Conservation (phyloP, 2,113 vertebrate species). For the Colistium nudipinnis region DNA sequence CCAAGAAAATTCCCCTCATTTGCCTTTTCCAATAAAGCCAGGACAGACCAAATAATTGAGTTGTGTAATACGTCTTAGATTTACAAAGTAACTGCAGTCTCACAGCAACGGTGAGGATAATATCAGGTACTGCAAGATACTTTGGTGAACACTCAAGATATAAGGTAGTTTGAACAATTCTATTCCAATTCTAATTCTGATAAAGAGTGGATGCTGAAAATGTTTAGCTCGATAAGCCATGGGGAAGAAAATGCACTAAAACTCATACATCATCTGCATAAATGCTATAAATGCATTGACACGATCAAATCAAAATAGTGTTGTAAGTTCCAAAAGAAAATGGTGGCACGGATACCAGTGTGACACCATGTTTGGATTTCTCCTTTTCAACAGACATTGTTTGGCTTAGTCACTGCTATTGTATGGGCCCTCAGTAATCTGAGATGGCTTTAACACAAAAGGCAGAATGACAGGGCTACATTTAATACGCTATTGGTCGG, state of each 20-base stretch:
- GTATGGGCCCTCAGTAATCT: background rate
- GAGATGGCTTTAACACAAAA: constrained; percentile 76
- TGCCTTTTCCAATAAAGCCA: constrained; percentile 77
- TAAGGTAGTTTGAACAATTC: background rate
- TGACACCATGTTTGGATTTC: background rate
- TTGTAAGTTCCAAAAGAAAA: background rate
- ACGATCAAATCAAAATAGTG: too few relatives aligned
- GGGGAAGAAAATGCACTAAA: too few relatives aligned
- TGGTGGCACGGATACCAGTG: background rate
- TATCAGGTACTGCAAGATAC: too few relatives aligned
- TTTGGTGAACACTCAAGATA: background rate
- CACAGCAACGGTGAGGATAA: too few relatives aligned
- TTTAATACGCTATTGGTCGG: constrained; percentile 52
- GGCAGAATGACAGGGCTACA: constrained; percentile 66
- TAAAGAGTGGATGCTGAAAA: too few relatives aligned
- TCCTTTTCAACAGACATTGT: background rate
- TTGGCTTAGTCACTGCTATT: background rate
- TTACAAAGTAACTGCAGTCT: too few relatives aligned
- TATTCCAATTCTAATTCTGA: background rate
- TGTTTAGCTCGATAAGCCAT: too few relatives aligned
- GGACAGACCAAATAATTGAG: constrained; percentile 12
- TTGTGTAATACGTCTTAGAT: too few relatives aligned
- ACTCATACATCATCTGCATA: too few relatives aligned
- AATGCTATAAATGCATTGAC: too few relatives aligned
- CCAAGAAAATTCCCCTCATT: constrained; percentile 54